A percentile compares a stretch with the other conserved stretches of the same genome.
Conservation (phyloP, 2,113 vertebrate genomes). For the Sylvilagus bachmani region DNA sequence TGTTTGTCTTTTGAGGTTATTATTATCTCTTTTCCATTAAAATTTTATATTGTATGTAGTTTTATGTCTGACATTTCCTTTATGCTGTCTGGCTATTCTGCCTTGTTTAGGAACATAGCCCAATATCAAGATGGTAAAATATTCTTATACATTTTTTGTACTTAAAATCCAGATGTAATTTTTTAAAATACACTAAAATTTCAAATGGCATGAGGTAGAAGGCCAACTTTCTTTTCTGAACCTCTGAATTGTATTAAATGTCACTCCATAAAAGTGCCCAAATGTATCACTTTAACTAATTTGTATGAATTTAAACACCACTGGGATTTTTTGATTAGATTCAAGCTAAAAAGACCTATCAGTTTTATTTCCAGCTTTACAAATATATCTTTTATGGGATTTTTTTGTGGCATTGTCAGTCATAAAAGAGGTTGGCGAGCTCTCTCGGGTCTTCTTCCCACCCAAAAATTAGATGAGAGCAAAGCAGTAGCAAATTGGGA, state of each 20-base stretch:
- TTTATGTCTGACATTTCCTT: conserved; percentile 2
- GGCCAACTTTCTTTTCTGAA: background rate
- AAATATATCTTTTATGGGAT: background rate
- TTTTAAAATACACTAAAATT: background rate
- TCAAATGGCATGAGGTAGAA: background rate
- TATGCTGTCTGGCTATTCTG: background rate
- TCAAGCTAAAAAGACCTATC: conserved; percentile 4
- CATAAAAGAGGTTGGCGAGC: background rate
- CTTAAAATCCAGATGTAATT: background rate
- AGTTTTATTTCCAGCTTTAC: conserved; percentile 51
- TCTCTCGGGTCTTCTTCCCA: background rate
- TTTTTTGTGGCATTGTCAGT: background rate
- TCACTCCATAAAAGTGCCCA: background rate
- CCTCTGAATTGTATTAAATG: background rate
- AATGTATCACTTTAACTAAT: background rate
- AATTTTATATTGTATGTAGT: conserved; percentile 13
- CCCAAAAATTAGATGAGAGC: background rate
- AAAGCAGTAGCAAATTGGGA: background rate
- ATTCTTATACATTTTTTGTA: background rate
- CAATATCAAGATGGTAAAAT: conserved; percentile 10
- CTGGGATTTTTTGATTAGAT: conserved; percentile 7
- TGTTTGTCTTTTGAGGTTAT: background rate
- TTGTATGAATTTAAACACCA: background rate
- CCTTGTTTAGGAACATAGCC: background rate
- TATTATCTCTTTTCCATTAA: background rate